Conservation (phyloP, 2,888 invertebrate species). For the Limnephilus marmoratus region DNA sequence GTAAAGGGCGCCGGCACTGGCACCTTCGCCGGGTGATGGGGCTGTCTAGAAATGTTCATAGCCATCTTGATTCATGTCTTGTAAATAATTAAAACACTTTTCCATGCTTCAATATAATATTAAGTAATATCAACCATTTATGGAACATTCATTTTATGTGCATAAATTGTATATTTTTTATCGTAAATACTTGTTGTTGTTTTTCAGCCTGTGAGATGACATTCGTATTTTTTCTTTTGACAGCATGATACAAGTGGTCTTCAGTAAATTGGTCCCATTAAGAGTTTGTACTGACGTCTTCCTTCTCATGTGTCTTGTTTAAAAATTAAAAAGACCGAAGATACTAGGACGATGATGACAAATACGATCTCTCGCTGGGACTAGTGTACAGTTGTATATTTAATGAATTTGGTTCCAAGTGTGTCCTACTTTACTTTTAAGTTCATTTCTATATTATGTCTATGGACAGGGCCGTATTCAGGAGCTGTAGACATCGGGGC, state of each 20-base stretch:
- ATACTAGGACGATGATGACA: no score
- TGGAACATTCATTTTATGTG: neutral
- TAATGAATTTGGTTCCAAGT: neutral
- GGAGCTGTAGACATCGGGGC: no score
- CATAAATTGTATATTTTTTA: neutral
- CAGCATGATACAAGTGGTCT: neutral
- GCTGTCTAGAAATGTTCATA: neutral
- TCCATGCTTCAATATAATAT: neutral
- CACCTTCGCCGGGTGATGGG: neutral
- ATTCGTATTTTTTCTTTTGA: neutral
- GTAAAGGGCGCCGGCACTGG: neutral
- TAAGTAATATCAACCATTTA: neutral
- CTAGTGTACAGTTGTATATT: neutral
- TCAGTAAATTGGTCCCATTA: neutral
- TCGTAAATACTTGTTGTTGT: neutral
- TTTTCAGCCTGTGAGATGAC: neutral
- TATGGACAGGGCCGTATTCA: neutral
- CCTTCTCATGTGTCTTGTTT: no score
- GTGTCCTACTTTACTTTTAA: neutral
- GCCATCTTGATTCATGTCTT: neutral
- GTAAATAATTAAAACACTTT: neutral
- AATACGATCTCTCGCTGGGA: neutral
- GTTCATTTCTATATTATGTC: neutral
- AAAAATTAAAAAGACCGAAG: no score
- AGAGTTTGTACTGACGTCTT: no score